Base-by-base conservation (phyloP, 2,888 invertebrate genomes). In the Drosophila quasianomalipes region DNA sequence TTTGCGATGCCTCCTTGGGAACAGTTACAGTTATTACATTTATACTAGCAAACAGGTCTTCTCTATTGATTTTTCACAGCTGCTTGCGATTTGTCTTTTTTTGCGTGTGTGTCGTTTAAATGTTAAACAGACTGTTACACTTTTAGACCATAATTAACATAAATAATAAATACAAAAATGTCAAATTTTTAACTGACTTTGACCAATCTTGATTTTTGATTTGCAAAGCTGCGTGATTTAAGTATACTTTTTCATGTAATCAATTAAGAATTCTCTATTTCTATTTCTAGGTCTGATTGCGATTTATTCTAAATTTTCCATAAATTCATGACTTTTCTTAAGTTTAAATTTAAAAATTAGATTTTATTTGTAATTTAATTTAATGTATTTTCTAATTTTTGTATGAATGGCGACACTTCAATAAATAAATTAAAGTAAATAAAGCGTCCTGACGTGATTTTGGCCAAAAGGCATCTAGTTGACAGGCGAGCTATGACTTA, bases 391-490 rank as follows among this genome's bases (percentile, higher is more conserved):
- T 19, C 19, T 19, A 39, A 0, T 19, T 41, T 2, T 22, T 22
- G 22, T 22, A 22, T 22, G 22, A 22, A 22, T 22, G 22, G 22
- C 22, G 22, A 22, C 22, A 22, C 22, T 22, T 22, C 22, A 22
- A 22, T n/a, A 39, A 39, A 39, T 39, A 39, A 39, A 19, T 10
- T 10, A 41, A 41, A 41, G 19, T 10, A n/a, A 41, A 41, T 31
- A 59, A 64, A 81, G 66, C 68, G 63, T 67, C 70, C 63, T 67
- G 53, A 57, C 69, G 71, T 83, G 77, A 83, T 76, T 81, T 47
- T 71, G 26, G 37, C 49, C 35, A 52, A 64, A 55, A 70, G 51
- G 35, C 33, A 60, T 57, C 67, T 70, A 62, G 51, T 61, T 61
- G 37, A 44, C 14, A 31, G 47, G 54, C 39, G 33, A 54, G 51